Base-by-base conservation (phyloP, 2,113 vertebrate genomes). In the Micromys minutus region DNA sequence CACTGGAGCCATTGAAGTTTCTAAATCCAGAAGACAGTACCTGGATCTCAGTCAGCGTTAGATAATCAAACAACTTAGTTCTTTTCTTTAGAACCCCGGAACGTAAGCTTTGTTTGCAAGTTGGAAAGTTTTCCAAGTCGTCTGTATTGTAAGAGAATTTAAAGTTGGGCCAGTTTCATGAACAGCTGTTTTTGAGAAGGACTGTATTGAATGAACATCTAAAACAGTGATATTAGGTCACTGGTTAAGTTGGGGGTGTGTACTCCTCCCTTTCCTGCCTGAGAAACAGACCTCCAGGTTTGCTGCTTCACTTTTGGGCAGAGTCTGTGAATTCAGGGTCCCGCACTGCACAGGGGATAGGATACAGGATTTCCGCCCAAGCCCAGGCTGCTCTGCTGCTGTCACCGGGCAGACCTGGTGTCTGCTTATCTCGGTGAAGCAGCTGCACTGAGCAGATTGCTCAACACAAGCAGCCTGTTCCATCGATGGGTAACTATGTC, bases 201-300 rank as follows among this genome's bases (percentile, higher is more conserved):
- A 91, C 97, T 91, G 8, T 93, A 97, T 96, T 81, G 81, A 95
- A 90, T 77, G 52, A 29, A 19, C 81, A 94, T 97, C 96, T 97
- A 97, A 96, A 97, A 89, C 97, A 93, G 95, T 83, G 10, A 84
- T 89, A 96, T 98, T 97, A 98, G 96, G 97, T 98, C 98, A 98
- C 90, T 95, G 50, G n/a, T 13, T 77, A 45, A 52, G 29, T 9
- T n/a, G 47, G 50, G 77, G 45, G 75, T 55, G 50, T 52, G 96
- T 90, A 67, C 86, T 29, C 4, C 0, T 93, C 93, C 95, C 96
- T 97, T 98, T 98, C 97, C 91, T 94, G 97, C 90, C 61, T 1
- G 0, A 45, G 94, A 91, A 77, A 47, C 34, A 55, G 65, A 52
- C 72, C 77, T 95, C 24, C 93, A 47, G 34, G 72, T 75, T 45